Evolutionary conservation across 2,113 vertebrate species (phyloP).

Genomic region (Mastomys natalensis): DNA sequence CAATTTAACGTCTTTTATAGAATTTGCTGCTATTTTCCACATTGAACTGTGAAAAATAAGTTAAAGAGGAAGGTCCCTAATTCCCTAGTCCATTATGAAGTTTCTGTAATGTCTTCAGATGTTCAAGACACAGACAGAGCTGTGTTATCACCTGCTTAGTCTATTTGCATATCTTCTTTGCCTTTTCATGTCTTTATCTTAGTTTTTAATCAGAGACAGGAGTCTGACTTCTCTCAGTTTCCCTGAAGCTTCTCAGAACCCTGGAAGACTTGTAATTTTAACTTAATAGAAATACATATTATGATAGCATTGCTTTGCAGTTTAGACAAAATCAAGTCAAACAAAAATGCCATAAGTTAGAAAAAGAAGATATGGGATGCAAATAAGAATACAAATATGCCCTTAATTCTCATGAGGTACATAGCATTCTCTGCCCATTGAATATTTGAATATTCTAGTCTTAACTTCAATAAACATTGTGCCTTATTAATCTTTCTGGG

Average conservation of each 20-base stretch:
- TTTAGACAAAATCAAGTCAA: constrained; percentile 20
- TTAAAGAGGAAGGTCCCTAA: constrained; percentile 20
- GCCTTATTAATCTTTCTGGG: not conserved
- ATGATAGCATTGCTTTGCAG: constrained; percentile 38
- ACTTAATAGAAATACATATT: constrained; percentile 34
- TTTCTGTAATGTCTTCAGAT: constrained; percentile 21
- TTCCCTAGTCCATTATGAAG: not conserved
- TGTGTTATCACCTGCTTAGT: not conserved
- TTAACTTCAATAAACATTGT: constrained; percentile 27
- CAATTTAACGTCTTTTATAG: constrained; percentile 70
- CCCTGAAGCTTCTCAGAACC: not conserved
- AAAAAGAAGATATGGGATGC: not conserved
- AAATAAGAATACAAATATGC: not conserved
- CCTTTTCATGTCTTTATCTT: not conserved
- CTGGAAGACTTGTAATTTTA: constrained; percentile 52
- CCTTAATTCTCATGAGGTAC: not conserved
- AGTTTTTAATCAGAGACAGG: constrained; percentile 25
- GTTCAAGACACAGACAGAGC: not conserved
- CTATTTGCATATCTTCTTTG: not conserved
- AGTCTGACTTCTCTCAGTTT: constrained; percentile 4
- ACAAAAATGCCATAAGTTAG: not conserved
- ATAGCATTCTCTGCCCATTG: not conserved
- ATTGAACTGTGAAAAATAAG: constrained; percentile 32
- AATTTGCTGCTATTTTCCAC: constrained; percentile 59
- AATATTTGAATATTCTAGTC: not conserved